phyloP scores from a whole-genome alignment of 2,113 vertebrate species.

The Colinus virginianus region DNA sequence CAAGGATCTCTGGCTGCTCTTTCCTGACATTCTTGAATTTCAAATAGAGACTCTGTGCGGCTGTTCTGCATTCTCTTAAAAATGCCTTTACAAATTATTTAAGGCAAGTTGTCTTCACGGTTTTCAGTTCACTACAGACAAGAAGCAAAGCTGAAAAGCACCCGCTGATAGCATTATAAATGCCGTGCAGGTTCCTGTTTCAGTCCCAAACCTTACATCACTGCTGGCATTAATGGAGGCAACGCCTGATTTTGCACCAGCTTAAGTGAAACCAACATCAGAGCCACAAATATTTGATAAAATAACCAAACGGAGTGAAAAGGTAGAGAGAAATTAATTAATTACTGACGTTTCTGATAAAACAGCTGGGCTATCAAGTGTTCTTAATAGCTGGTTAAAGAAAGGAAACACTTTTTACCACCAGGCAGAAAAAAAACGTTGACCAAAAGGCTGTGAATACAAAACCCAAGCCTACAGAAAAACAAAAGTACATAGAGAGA shows the following conservation, averaged over 20 bases:
- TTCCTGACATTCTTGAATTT: constrained; percentile 45
- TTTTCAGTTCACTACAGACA: background rate
- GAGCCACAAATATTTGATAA: background rate
- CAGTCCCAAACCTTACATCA: background rate
- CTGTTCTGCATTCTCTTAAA: constrained; percentile 6
- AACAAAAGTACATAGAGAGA: background rate
- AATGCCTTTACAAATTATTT: constrained; percentile 37
- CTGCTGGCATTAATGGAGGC: background rate
- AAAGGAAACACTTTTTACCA: background rate
- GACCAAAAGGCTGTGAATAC: background rate
- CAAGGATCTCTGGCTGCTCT: constrained; percentile 34
- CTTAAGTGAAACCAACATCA: background rate
- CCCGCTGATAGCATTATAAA: background rate
- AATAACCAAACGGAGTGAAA: background rate
- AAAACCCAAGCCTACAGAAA: background rate
- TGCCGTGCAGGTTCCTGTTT: background rate
- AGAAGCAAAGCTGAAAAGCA: constrained; percentile 8
- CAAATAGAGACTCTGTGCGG: constrained; percentile 6
- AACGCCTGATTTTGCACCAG: background rate
- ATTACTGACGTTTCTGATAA: background rate
- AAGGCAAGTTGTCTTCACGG: background rate
- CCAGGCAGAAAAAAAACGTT: background rate
- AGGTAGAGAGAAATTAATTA: background rate
- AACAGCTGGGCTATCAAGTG: background rate
- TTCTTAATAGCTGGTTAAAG: background rate